These are phyloP conservation scores for Trissonchulus latispiculum DNA, from an alignment of 2,888 invertebrate genomes.

Conservation along the genomic window DNA sequence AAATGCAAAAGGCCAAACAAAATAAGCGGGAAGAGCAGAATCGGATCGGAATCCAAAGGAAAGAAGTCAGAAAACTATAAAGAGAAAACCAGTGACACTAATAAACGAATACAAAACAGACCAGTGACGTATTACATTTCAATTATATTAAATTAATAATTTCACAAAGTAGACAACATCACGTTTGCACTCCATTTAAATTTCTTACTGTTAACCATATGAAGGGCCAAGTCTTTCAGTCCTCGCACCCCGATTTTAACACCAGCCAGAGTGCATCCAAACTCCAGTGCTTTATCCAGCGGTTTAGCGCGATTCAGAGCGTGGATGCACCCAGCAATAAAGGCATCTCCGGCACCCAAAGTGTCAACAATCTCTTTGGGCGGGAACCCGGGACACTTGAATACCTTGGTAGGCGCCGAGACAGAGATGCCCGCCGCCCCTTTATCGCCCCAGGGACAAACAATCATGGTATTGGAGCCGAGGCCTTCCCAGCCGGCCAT, in stretches of 20 bases:
- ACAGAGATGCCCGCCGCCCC: constrained; percentile 48
- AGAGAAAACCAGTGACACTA: too few species aligned
- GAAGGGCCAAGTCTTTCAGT: neutral
- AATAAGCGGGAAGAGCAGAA: too few species aligned
- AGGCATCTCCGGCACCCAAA: constrained; percentile 61
- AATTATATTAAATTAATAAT: too few species aligned
- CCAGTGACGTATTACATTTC: too few species aligned
- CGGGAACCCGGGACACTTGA: constrained; percentile 48
- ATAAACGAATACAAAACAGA: too few species aligned
- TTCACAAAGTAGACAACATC: neutral
- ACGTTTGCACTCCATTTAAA: neutral
- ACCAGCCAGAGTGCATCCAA: constrained; percentile 10
- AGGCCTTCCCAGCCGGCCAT: constrained; percentile 35
- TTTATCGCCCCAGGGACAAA: constrained; percentile 56
- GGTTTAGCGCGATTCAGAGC: neutral
- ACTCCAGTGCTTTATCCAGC: constrained; percentile 1
- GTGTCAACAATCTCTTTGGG: constrained; percentile 54
- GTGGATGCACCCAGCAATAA: constrained; percentile 54
- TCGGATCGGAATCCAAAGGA: too few species aligned
- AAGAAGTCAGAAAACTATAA: too few species aligned
- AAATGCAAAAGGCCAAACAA: too few species aligned
- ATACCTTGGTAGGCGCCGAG: constrained; percentile 28
- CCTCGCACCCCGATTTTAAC: constrained; percentile 13
- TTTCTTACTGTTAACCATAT: neutral
- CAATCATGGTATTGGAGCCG: constrained; percentile 39